Base-by-base conservation (phyloP, 2,113 vertebrate genomes). In the Cinclus cinclus region DNA sequence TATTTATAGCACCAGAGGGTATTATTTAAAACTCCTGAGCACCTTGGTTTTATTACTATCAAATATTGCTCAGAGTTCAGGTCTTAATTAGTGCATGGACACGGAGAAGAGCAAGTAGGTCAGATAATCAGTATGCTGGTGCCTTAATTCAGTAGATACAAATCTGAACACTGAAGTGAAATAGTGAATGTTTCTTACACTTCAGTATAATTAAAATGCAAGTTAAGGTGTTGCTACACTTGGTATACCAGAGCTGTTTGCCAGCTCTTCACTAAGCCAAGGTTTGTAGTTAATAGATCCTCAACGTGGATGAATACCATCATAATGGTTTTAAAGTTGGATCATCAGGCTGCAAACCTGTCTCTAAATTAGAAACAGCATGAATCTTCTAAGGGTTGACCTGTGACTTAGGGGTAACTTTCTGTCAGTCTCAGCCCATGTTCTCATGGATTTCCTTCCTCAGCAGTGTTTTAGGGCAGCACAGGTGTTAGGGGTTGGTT, bases 51-150 rank as follows among this genome's bases (percentile, higher is more conserved):
- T 92, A 81, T 47, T 83, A 31, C 41, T 90, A 17, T 86, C 39
- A 85, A 79, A 75, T 78, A 77, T 46, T 83, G 56, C 55, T 82
- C 55, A 41, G 46, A 87, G 52, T 92, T 90, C 42, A 83, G 58
- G 84, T 95, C 60, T 80, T 91, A 92, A 92, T 96, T 93, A 93
- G 80, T 65, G 49, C 68, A 49, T 3, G 13, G 56, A 39, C 83
- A 75, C 67, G 63, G 87, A 82, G 55, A 91, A 70, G 63, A 88
- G 62, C 62, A 75, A 75, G 55, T 73, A 75, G 64, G 77, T 89
- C 83, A 89, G 56, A 30, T 69, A 68, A 85, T 94, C 42, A 28
- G 47, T 59, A 62, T 75, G 62, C 69, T 75, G 83, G 11, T 83
- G 50, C 11, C n/a, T 68, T 89, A 79, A 64, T 70, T 87, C 87